These are phyloP conservation scores for Urosaurus nigricauda DNA, from an alignment of 2,797 vertebrate species.

Conservation along the genomic window DNA sequence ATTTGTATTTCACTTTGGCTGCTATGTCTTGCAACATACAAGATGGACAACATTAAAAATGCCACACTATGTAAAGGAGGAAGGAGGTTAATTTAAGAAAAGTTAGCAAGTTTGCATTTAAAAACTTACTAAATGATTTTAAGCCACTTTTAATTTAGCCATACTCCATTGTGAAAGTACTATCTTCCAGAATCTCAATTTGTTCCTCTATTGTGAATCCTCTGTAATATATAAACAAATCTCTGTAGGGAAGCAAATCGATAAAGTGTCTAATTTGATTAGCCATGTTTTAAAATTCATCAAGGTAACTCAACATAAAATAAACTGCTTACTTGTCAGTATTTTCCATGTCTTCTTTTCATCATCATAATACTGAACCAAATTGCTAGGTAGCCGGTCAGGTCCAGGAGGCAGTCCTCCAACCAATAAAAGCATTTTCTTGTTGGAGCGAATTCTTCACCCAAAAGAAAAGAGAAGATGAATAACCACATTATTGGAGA, in stretches of 20 bases:
- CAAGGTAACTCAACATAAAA: constrained; percentile 74
- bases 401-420: constrained; percentile 98
- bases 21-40: neutral
- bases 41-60: neutral
- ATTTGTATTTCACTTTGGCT: neutral
- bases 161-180: constrained; percentile 70
- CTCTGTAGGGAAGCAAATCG: constrained; percentile 80
- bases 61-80: neutral
- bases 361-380: constrained; percentile 99
- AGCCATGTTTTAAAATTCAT: constrained; percentile 78
- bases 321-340: constrained; percentile 95
- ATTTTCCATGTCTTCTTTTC: constrained; percentile 99
- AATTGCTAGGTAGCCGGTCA: constrained; percentile 98
- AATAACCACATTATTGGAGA: constrained; percentile 80
- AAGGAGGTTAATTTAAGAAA: constrained; percentile 53
- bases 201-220: constrained; percentile 77
- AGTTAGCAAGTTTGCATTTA: constrained; percentile 61
- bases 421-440: constrained; percentile 97
- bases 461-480: constrained; percentile 87
- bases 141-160: constrained; percentile 77
- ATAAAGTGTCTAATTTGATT: constrained; percentile 84
- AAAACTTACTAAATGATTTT: constrained; percentile 73
- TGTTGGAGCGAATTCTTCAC: constrained; percentile 99
- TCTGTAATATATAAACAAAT: constrained; percentile 76
- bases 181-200: constrained; percentile 77